Conservation (phyloP, 2,797 vertebrate genomes). For the Poeciliopsis presidionis region DNA sequence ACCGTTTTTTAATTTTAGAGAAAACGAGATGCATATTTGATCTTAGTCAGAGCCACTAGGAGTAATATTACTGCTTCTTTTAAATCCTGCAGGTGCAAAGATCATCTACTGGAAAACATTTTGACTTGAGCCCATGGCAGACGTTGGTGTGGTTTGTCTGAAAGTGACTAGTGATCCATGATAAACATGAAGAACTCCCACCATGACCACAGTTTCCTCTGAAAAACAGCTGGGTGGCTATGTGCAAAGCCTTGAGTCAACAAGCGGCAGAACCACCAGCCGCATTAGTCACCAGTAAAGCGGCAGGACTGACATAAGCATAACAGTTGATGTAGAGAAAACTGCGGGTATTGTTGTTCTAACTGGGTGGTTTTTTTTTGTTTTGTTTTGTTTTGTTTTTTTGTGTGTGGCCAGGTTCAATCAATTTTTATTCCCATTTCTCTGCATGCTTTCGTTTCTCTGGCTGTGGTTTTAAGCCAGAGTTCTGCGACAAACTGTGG, state of each 20-base stretch:
- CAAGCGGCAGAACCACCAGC: constrained; percentile 70
- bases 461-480: neutral
- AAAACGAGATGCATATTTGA: constrained; percentile 42
- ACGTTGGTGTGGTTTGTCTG: constrained; percentile 69
- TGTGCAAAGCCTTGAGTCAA: constrained; percentile 77
- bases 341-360: constrained; percentile 36
- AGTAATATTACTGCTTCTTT: constrained; percentile 25
- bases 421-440: constrained; percentile 26
- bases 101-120: constrained; percentile 49
- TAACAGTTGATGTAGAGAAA: constrained; percentile 56
- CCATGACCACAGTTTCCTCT: constrained; percentile 80
- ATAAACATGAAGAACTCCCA: constrained; percentile 79
- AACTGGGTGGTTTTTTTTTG: constrained; percentile 47
- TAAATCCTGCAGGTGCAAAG: constrained; percentile 63
- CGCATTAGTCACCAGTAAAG: constrained; percentile 73
- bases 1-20: constrained; percentile 32
- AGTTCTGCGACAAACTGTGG: constrained; percentile 9
- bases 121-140: constrained; percentile 58
- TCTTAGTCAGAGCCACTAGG: constrained; percentile 50
- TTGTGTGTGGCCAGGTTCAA: constrained; percentile 41
- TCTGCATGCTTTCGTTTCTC: constrained; percentile 1
- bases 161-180: constrained; percentile 71
- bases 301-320: constrained; percentile 47
- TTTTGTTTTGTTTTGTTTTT: constrained; percentile 8
- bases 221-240: constrained; percentile 71